These are phyloP conservation scores for Chrysochloris asiatica DNA, from an alignment of 2,113 vertebrate genomes.

Conservation along the genomic window DNA sequence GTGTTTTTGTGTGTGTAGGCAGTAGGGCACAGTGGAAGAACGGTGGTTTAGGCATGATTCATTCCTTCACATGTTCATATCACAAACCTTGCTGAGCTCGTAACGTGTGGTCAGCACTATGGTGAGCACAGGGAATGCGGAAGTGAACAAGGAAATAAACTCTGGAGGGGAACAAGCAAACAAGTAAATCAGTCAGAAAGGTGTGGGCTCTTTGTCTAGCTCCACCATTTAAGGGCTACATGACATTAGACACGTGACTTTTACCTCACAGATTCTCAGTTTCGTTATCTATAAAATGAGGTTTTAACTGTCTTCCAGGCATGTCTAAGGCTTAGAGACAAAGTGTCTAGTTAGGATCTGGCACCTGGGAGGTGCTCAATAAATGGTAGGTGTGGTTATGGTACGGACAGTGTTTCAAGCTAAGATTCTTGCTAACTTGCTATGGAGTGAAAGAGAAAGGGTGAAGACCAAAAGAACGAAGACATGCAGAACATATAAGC, in stretches of 20 bases:
- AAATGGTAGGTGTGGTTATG: fast-evolving
- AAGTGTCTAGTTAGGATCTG: fast-evolving
- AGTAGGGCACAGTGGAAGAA: fast-evolving
- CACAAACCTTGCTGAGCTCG: neutral
- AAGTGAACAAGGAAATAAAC: neutral
- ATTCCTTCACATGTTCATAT: neutral
- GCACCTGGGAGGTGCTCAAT: fast-evolving
- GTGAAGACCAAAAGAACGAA: neutral
- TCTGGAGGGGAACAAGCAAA: fast-evolving
- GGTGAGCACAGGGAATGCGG: fast-evolving
- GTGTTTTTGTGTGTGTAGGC: too few species aligned
- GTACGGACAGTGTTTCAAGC: too few species aligned
- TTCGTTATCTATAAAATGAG: neutral
- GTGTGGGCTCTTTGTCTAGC: neutral
- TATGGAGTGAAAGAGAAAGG: neutral
- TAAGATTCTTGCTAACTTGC: neutral
- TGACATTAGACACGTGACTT: fast-evolving
- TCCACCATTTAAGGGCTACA: fast-evolving
- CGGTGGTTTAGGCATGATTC: fast-evolving
- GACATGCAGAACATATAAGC: fast-evolving
- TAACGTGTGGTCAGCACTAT: fast-evolving
- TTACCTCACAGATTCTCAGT: neutral
- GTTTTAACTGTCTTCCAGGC: fast-evolving
- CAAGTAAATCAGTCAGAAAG: fast-evolving
- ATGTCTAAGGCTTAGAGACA: neutral